phyloP scores from a whole-genome alignment of 2,797 vertebrate species.

The Pipistrellus pygmaeus region DNA sequence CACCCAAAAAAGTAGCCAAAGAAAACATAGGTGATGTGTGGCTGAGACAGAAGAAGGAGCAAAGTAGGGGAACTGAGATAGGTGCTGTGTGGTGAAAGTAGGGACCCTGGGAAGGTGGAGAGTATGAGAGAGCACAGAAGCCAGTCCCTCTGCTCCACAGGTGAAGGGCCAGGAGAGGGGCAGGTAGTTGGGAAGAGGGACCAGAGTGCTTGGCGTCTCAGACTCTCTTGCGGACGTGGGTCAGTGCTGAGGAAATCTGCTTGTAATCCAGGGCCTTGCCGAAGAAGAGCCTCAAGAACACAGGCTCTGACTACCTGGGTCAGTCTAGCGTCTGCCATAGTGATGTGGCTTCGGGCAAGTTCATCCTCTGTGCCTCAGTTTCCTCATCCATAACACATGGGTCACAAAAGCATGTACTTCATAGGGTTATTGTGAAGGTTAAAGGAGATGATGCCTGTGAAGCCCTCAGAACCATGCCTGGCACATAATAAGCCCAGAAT shows the following conservation, averaged over 20 bases:
- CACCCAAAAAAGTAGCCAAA: background rate
- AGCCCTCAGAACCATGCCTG: background rate
- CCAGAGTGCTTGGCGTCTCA: background rate
- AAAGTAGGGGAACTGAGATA: background rate
- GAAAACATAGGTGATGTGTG: background rate
- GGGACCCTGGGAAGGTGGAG: background rate
- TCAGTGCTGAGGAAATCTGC: background rate
- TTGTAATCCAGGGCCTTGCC: background rate
- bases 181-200: background rate
- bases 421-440: background rate
- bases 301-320: background rate
- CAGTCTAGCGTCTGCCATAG: background rate
- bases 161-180: background rate
- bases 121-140: background rate
- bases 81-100: background rate
- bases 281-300: background rate
- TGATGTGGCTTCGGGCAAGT: background rate
- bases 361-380: background rate
- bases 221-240: background rate
- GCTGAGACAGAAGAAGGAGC: background rate
- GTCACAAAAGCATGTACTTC: background rate
- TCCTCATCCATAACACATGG: background rate
- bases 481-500: background rate
- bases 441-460: background rate
- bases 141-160: background rate